Base-by-base conservation (phyloP, 2,113 vertebrate genomes). In the Orientallactaga bullata region DNA sequence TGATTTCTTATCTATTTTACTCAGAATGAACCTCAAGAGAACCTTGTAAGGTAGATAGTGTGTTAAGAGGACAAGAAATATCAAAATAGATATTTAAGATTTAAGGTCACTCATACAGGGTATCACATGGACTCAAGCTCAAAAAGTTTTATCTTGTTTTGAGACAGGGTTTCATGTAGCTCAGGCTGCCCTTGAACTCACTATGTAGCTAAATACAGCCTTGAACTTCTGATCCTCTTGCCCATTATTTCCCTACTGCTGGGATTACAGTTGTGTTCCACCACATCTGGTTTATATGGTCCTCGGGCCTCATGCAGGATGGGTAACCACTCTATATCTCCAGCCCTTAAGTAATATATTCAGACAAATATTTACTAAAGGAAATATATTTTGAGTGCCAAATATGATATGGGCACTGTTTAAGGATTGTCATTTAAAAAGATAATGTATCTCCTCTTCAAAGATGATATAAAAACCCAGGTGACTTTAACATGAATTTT, bases 381-480 rank as follows among this genome's bases (percentile, higher is more conserved):
- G 77, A 85, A 82, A 65, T 32, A 37, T 60, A 7, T 30, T 32
- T 63, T 63, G 16, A 77, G 11, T 81, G 26, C 63, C 30, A 76
- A 82, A 63, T 71, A 47, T 47, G 4, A 30, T 8, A 55, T 20
- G 37, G 28, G 26, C 16, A 93, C n/a, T 81, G 5, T 74, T 47
- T 1, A 72, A 63, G 4, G 30, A 90, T 82, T 65, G 61, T 87
- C 63, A 82, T n/a, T 91, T 77, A 83, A 71, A 77, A 87, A 77
- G 5, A 35, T 69, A 42, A 69, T 65, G 9, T 17, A 47, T 72
- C 39, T 60, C 6, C n/a, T 11, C 32, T 71, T 77, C 37, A 90
- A 74, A 15, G 47, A 42, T 61, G 23, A 55, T 13, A 55, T 21
- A 91, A 83, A 91, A 83, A 77, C 26, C 60, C 61, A 89, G 37